Evolutionary conservation across 2,797 vertebrate species (phyloP), one percentile per base, ranked within the genome.

Genomic region (Gymnoscopelus microlampas): DNA sequence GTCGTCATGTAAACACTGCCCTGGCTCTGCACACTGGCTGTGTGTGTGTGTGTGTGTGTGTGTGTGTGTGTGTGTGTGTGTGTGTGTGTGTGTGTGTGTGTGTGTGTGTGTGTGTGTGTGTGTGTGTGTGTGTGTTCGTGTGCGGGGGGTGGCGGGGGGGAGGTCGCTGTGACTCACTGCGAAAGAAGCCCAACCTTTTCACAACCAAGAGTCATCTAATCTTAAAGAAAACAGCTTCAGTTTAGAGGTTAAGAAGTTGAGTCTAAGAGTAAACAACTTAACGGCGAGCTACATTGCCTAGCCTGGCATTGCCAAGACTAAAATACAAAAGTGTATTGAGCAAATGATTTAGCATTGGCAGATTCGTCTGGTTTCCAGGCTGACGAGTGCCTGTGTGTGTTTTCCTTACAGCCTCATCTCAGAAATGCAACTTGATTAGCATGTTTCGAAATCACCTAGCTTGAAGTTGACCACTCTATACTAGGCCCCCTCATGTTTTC

Each of bases 1-100:
- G 82, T 66, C 70, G 86, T 78, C 80, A 56, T 78, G 80, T 83
- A 79, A 87, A 81, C 73, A 89, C 67, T 87, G 91, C 93, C 90
- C 91, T 92, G 92, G 73, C 93, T 81, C 88, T 93, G 93, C 29
- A 87, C 89, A 4, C 47, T 4, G 71, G 71, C 19, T 70, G 76
- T 76, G 50, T 53, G 50, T 53, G 13, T 14, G 50, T n/a, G 5
- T 8, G n/a, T 64, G 67, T 77, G 67, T 53, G 76, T 54, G 8
- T n/a, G 53, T 23, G 13, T 14, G 14, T 53, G 50, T 53, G 26
- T 53, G 15, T 13, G 11, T 13, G 13, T 53, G 51, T 53, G 53
- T 54, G n/a, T 54, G 53, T 44, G 53, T 15, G n/a, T 19, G 53
- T 23, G 53, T 54, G n/a, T 15, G 5, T 9, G 53, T 54, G n/a